Percentiles rank a stretch among this genome's conserved stretches.
phyloP scores from a whole-genome alignment of 2,888 invertebrate genomes.

The Apamea crenata region DNA sequence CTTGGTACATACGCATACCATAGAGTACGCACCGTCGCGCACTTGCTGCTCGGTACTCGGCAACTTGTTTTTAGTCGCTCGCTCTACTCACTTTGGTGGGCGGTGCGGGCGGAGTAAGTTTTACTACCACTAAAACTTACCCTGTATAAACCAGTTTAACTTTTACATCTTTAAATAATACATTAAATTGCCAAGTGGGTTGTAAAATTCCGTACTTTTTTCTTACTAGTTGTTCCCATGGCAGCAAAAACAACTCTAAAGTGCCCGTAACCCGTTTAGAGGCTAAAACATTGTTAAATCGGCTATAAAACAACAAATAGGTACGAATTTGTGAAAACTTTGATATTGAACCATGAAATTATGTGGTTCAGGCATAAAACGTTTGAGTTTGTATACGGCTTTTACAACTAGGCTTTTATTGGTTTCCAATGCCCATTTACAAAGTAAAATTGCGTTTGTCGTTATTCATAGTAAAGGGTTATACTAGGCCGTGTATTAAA shows the following conservation, averaged over 20 bases:
- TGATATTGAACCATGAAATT: slow-evolving; percentile 42
- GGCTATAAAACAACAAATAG: slow-evolving; percentile 33
- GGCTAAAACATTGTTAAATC: slow-evolving; percentile 25
- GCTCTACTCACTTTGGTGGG: neutral
- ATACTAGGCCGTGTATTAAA: neutral
- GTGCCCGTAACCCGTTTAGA: neutral
- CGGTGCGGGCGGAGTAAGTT: too few species aligned
- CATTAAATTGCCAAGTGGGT: slow-evolving; percentile 5
- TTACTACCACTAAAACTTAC: neutral
- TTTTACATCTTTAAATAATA: neutral
- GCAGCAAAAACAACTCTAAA: slow-evolving; percentile 15
- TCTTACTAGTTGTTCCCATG: neutral
- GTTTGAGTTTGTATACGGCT: slow-evolving; percentile 20
- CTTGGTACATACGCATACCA: neutral
- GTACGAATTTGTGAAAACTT: slow-evolving; percentile 38
- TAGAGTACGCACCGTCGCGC: neutral
- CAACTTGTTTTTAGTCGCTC: too few species aligned
- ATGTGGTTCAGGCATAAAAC: slow-evolving; percentile 20
- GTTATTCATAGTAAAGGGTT: neutral
- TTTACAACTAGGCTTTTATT: slow-evolving; percentile 32
- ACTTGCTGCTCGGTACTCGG: too few species aligned
- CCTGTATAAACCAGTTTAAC: neutral
- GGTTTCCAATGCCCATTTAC: slow-evolving; percentile 11
- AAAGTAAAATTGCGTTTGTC: slow-evolving; percentile 1
- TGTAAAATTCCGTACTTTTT: neutral